A percentile compares a stretch with the other conserved stretches of the same genome.
These are phyloP conservation scores for Sandelia bainsii DNA, from an alignment of 2,797 vertebrate genomes.

Conservation along the genomic window DNA sequence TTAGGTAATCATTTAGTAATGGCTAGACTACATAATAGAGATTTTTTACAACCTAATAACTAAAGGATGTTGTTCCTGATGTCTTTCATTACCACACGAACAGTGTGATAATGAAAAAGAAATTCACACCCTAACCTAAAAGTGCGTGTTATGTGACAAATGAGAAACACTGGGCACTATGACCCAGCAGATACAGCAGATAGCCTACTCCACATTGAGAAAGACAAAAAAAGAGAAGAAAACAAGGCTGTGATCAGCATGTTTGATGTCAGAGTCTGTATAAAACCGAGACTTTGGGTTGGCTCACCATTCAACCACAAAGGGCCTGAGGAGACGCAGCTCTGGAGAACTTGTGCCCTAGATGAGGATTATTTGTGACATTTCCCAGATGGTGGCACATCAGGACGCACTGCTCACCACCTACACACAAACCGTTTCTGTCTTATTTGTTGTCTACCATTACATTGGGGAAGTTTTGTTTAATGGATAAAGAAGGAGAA, in stretches of 20 bases:
- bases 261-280: conserved; percentile 79
- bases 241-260: conserved; percentile 68
- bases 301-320: conserved; percentile 67
- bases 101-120: no score
- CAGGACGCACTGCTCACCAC: conserved; percentile 44
- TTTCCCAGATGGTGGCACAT: conserved; percentile 57
- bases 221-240: neutral
- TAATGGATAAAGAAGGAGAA: conserved; percentile 48
- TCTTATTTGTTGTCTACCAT: neutral
- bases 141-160: no score
- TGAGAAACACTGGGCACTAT: conserved; percentile 76
- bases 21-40: neutral
- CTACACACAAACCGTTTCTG: neutral
- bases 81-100: no score
- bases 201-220: conserved; percentile 45
- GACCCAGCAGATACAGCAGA: conserved; percentile 78
- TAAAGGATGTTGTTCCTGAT: neutral
- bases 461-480: conserved; percentile 26
- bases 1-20: neutral
- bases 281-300: conserved; percentile 68
- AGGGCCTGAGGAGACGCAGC: conserved; percentile 51
- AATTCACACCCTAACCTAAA: no score
- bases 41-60: no score
- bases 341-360: conserved; percentile 59
- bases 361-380: conserved; percentile 69